Evolutionary conservation across 2,888 invertebrate species (phyloP).

Genomic region (Limenitis camilla): DNA sequence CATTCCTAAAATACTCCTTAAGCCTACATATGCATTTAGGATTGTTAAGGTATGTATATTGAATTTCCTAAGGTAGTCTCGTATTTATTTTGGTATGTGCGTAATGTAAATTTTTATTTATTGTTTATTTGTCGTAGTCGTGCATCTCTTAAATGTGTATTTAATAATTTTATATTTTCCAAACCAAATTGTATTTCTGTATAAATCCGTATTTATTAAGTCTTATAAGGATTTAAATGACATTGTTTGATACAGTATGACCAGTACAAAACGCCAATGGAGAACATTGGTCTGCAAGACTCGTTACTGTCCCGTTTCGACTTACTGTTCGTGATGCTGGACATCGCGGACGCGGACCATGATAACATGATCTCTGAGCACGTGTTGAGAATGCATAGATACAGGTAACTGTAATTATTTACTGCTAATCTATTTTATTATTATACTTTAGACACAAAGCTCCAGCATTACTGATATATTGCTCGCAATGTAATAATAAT

Average conservation of each 20-base stretch:
- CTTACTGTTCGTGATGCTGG: conserved; percentile 96
- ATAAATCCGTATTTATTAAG: too few species aligned
- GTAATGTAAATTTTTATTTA: conserved; percentile 1
- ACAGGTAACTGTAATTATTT: conserved; percentile 69
- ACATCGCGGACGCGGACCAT: conserved; percentile 90
- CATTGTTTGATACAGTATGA: too few species aligned
- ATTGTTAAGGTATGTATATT: too few species aligned
- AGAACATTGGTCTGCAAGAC: conserved; percentile 99
- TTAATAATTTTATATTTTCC: neutral
- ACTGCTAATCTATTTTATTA: neutral
- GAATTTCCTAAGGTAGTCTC: too few species aligned
- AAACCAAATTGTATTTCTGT: too few species aligned
- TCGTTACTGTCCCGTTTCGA: conserved; percentile 98
- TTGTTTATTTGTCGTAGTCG: neutral
- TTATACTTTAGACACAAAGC: neutral
- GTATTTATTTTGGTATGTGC: too few species aligned
- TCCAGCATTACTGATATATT: too few species aligned
- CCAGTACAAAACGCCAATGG: conserved; percentile 99
- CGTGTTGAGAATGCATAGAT: conserved; percentile 97
- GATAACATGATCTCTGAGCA: conserved; percentile 97
- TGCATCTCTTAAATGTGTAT: too few species aligned
- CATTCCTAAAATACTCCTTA: too few species aligned
- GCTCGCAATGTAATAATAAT: too few species aligned
- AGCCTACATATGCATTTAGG: too few species aligned
- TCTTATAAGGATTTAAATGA: too few species aligned